Base-by-base conservation (phyloP, 2,113 vertebrate genomes). In the Tyto alba region DNA sequence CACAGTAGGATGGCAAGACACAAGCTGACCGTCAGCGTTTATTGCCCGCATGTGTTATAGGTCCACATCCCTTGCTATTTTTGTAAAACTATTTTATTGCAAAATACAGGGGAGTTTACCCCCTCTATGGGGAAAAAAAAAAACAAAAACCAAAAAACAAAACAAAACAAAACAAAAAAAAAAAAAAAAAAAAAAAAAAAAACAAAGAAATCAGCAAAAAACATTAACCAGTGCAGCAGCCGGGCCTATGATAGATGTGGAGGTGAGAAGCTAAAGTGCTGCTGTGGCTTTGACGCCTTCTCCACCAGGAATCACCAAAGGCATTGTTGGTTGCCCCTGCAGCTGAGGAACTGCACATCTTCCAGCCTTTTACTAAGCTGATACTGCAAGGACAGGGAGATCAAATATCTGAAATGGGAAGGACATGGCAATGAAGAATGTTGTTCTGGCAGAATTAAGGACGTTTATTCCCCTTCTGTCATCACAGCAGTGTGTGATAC, bases 271-370 rank as follows among this genome's bases (percentile, higher is more conserved):
- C 22, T 47, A 40, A 85, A 55, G 50, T 4, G 59, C 48, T 25
- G 38, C 17, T 45, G 26, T 26, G 40, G 16, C 48, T 32, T 36
- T 36, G 82, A 36, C 25, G 25, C 13, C 53, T 69, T 34, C 23
- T 81, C 78, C 62, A 45, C 40, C 40, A 25, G 13, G 17, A 48
- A 6, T 27, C 66, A 59, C 66, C 53, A 40, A 50, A 50, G 10
- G 53, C 53, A 21, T 21, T 13, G 0, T 1, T 21, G n/a, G 34
- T 27, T 4, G 2, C 6, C 20, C 34, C 40, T 18, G 21, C 53
- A 10, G 41, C 16, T 38, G 22, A 40, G 52, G 78, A 68, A 56
- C 50, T 19, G 40, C 63, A 22, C 19, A 17, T n/a, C n/a, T n/a
- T n/a, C n/a, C n/a, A 55, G 38, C 30, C 38, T 32, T 36, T 30